Base-by-base conservation (phyloP, 2,113 vertebrate species). In the Campylorhamphus procurvoides region DNA sequence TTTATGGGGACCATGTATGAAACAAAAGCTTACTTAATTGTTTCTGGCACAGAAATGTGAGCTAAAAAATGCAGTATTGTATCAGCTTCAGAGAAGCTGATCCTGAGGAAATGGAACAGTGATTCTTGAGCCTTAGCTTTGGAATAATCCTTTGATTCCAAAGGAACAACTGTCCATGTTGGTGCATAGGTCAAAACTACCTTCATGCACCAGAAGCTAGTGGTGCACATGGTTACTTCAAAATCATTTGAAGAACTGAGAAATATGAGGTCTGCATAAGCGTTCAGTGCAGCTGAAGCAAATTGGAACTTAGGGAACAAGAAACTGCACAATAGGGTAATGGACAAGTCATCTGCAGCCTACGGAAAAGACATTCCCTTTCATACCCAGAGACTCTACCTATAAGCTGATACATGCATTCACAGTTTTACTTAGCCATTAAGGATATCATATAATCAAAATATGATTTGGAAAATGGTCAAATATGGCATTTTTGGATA, bases 1-100 rank as follows among this genome's bases (percentile, higher is more conserved):
- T 81, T 92, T 90, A 87, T 60, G 37, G 23, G 33, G 77, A 89
- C 10, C 40, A 56, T 69, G 64, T 62, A 94, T 87, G 82, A 91
- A 94, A 88, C 1, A 5, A 77, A 93, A 40, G 8, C 18, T 72
- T 67, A 29, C 40, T 85, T 94, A 96, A 92, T 86, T 84, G 49
- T 92, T 97, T 93, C 37, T 89, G 46, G 27, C 33, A 31, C 62
- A 52, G 42, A 87, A 94, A 73, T 0, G 1, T 89, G 64, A 93
- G 37, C 25, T 82, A 89, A 88, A 96, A 95, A 72, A 87, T 72
- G 24, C 17, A 83, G 63, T 35, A 80, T 66, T 18, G 17, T 52
- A 62, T 9, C 23, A 73, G 20, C 31, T 0, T 0, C 24, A 49
- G 50, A 80, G 40, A 72, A 83, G 18, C 3, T 64, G 47, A 69